Base-by-base conservation (phyloP, 2,888 invertebrate genomes). In the Chrysolina americana region DNA sequence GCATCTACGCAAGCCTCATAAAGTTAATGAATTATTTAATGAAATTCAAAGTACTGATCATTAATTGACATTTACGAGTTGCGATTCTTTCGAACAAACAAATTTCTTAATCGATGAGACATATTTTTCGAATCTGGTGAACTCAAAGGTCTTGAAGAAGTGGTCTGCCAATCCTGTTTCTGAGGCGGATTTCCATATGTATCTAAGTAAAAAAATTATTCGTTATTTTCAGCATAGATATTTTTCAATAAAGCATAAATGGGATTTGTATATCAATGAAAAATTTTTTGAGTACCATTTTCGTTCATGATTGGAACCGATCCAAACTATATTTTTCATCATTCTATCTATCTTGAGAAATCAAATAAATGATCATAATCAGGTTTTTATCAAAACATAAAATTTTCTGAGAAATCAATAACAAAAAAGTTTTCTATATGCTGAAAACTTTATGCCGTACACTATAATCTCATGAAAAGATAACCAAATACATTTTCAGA, bases 81-180 rank as follows among this genome's bases (percentile, higher is more conserved):
- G 1, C 91, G 84, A 83, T 91, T 91, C 81, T 87, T 88, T 71
- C 91, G 88, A 79, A 90, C 90, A 86, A 92, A 92, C n/a, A 92
- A 88, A 41, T 91, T 91, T 75, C 91, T 90, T 82, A 92, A 90
- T 41, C 91, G 89, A 2, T 91, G 91, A 44, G 91, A 91, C 85
- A 90, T 91, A 85, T 91, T 91, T 90, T 90, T 73, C 89, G 89
- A 5, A 70, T 75, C 89, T 86, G 48, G 75, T n/a, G 75, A 75
- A 75, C 75, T 75, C 15, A 75, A 62, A 6, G 86, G 84, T 76
- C 84, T 83, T 28, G 81, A 78, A 50, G 82, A 77, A 71, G 74
- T 89, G 62, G n/a, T 23, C 70, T 81, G 81, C 73, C 79, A 77
- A 15, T 81, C 80, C 44, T 75, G 78, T 41, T 75, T 79, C 10